Evolutionary conservation across 2,888 invertebrate genomes (phyloP).

Genomic region (Macropis europaea): DNA sequence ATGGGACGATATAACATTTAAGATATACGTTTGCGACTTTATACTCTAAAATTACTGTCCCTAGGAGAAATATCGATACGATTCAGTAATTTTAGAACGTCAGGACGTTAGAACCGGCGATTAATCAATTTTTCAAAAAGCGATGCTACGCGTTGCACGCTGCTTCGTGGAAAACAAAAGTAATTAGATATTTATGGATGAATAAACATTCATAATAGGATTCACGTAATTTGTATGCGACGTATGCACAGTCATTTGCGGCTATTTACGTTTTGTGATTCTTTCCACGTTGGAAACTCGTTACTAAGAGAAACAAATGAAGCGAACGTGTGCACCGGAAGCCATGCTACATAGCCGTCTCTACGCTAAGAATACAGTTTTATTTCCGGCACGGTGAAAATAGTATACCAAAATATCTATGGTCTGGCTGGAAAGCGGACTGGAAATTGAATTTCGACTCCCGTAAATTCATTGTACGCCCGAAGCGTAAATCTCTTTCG

Average conservation of each 20-base stretch:
- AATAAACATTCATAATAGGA: conserved; percentile 2
- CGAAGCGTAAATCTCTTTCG: background rate
- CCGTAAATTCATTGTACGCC: background rate
- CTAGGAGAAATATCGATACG: too few relatives aligned
- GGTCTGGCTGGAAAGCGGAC: background rate
- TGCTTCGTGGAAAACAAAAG: conserved; percentile 1
- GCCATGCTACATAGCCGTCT: conserved; percentile 27
- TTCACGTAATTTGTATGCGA: conserved; percentile 36
- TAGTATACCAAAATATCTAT: conserved; percentile 43
- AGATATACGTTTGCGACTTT: too few relatives aligned
- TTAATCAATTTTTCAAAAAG: background rate
- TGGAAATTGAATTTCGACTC: background rate
- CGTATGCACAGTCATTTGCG: conserved; percentile 11
- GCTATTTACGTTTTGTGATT: conserved; percentile 51
- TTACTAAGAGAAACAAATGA: conserved; percentile 58
- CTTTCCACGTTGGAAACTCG: conserved; percentile 36
- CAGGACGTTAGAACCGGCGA: too few relatives aligned
- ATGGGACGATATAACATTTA: too few relatives aligned
- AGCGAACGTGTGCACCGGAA: conserved; percentile 50
- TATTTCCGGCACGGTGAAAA: conserved; percentile 56
- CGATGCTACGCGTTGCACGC: background rate
- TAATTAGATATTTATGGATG: background rate
- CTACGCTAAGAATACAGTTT: conserved; percentile 43
- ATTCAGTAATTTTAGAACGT: too few relatives aligned
- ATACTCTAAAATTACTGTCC: too few relatives aligned